Percentiles rank a stretch among this genome's conserved stretches.
phyloP scores from a whole-genome alignment of 2,888 invertebrate species.

The Tenthredo notha region DNA sequence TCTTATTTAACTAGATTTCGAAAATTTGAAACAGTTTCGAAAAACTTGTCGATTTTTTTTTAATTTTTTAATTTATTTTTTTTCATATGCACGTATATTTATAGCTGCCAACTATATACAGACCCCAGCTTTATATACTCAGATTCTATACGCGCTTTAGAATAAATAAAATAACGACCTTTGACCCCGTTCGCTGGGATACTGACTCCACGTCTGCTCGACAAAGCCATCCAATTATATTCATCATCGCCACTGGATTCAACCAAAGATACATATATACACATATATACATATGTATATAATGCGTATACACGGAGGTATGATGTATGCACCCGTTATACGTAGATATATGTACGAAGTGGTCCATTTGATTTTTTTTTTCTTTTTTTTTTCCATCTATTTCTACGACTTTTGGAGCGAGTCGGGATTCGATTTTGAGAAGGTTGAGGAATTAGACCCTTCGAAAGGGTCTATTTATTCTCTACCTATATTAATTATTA shows the following conservation, averaged over 20 bases:
- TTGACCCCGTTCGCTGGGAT: neutral
- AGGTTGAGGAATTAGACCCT: neutral
- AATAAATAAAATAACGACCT: constrained; percentile 32
- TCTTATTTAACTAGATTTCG: too few species aligned
- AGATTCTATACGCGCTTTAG: neutral
- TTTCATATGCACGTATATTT: neutral
- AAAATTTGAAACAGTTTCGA: neutral
- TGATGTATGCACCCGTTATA: too few species aligned
- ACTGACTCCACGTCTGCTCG: neutral
- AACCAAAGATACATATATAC: neutral
- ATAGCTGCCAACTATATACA: neutral
- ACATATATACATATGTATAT: neutral
- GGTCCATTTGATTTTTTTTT: neutral
- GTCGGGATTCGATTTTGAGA: neutral
- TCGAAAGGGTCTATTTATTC: neutral
- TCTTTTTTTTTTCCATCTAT: neutral
- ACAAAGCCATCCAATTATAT: constrained; percentile 32
- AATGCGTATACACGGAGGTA: neutral
- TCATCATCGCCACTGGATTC: constrained; percentile 26
- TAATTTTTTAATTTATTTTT: neutral
- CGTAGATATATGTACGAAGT: neutral
- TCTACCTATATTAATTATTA: neutral
- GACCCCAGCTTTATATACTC: neutral
- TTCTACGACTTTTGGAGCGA: neutral
- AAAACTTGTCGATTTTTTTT: neutral